A percentile compares a stretch with the other conserved stretches of the same genome.
Evolutionary conservation across 1,140 invertebrate genomes (phyloP).

Genomic region (Muscidifurax raptorellus): DNA sequence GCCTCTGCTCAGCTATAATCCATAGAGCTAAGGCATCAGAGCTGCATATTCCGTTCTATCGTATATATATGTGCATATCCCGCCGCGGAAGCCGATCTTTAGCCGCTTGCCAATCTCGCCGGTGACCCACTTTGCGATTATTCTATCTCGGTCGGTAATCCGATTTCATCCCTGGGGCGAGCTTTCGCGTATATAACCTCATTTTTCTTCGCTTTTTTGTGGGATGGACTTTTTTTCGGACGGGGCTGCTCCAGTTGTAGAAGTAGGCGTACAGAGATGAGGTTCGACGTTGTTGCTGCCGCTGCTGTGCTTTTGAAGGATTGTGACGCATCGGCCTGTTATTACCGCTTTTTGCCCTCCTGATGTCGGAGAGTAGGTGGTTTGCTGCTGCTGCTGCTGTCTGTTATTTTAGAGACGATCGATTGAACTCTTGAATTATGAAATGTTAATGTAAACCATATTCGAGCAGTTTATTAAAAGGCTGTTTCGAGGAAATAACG

Average conservation of each 20-base stretch:
- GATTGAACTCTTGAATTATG: too few species aligned
- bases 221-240: conserved; percentile 45
- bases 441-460: too few species aligned
- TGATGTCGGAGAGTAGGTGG: too few species aligned
- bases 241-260: too few species aligned
- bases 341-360: background rate
- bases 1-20: background rate
- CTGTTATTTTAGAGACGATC: too few species aligned
- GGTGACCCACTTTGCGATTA: conserved; percentile 21
- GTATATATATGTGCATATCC: conserved; percentile 5
- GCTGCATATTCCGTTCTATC: background rate
- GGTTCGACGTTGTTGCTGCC: too few species aligned
- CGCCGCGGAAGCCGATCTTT: background rate
- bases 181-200: background rate
- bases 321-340: background rate
- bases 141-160: conserved; percentile 6
- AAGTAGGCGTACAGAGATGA: too few species aligned
- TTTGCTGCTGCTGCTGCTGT: background rate
- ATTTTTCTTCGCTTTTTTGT: conserved; percentile 30
- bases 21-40: background rate
- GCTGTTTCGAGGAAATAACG: too few species aligned
- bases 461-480: too few species aligned
- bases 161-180: background rate
- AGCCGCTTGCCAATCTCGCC: background rate
- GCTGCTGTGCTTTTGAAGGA: background rate